A percentile compares a stretch with the other conserved stretches of the same genome.
phyloP scores from a whole-genome alignment of 2,797 vertebrate genomes.

The Poeciliopsis paucimaculata region DNA sequence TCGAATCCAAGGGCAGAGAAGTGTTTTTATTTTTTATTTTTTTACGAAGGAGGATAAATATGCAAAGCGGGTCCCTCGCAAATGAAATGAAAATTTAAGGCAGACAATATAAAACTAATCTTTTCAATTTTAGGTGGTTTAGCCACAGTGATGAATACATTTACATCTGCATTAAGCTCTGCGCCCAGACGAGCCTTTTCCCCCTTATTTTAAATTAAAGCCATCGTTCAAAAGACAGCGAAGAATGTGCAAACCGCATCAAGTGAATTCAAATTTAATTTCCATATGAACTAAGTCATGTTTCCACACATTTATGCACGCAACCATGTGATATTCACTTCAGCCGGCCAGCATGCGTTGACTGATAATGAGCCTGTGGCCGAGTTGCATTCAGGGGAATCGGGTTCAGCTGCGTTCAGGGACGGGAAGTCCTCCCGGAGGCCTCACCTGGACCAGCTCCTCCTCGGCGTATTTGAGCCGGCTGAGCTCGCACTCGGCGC shows the following conservation, averaged over 20 bases:
- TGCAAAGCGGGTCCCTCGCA: neutral
- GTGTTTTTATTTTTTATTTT: neutral
- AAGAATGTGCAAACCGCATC: neutral
- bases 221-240: neutral
- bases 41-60: neutral
- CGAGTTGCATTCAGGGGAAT: neutral
- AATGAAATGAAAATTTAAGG: neutral
- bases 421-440: neutral
- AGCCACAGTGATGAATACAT: conserved; percentile 5
- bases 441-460: conserved; percentile 93
- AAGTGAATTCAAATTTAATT: neutral
- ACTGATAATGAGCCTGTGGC: neutral
- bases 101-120: conserved; percentile 3
- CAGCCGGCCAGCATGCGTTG: neutral
- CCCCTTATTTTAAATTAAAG: neutral
- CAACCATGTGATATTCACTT: neutral
- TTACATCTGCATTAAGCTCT: neutral
- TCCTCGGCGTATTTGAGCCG: conserved; percentile 97
- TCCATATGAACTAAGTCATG: neutral
- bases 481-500: conserved; percentile 94
- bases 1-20: neutral
- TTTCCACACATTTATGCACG: neutral
- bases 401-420: neutral
- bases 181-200: neutral
- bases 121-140: conserved; percentile 20